Conservation (phyloP, 2,113 vertebrate species). For the Myrmecobius fasciatus region DNA sequence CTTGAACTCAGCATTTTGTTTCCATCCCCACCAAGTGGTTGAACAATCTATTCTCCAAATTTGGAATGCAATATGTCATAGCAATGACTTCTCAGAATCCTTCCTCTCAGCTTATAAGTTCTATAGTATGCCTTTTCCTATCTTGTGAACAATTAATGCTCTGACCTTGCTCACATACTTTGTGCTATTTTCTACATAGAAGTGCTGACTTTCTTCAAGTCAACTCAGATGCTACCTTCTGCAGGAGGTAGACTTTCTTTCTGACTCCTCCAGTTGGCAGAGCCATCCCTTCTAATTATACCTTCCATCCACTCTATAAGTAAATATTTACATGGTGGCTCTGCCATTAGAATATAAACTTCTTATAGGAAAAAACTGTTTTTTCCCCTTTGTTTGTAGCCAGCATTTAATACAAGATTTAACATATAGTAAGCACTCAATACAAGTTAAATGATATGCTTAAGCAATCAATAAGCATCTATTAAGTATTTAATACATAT, state of each 20-base stretch:
- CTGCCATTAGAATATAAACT: not conserved
- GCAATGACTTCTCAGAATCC: not conserved
- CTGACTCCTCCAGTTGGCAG: not conserved
- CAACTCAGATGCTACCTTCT: not conserved
- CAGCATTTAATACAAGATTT: not conserved
- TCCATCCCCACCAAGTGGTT: not conserved
- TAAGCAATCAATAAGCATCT: not conserved
- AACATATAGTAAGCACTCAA: not conserved
- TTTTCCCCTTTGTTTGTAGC: not conserved
- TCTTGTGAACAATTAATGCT: too few relatives aligned
- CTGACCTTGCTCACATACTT: not conserved
- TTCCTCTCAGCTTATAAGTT: not conserved
- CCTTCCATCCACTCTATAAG: not conserved
- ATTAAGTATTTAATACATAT: not conserved
- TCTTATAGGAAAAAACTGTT: not conserved
- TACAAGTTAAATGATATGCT: too few relatives aligned
- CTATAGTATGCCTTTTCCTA: not conserved
- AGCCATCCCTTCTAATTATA: not conserved
- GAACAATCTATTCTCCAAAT: not conserved
- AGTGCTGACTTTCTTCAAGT: not conserved
- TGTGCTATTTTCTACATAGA: not conserved
- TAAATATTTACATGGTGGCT: not conserved
- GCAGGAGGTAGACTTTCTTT: not conserved
- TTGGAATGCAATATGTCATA: not conserved
- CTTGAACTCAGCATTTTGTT: not conserved